These are phyloP conservation scores for Callaeas wilsoni DNA, from an alignment of 2,113 vertebrate genomes.

Conservation along the genomic window DNA sequence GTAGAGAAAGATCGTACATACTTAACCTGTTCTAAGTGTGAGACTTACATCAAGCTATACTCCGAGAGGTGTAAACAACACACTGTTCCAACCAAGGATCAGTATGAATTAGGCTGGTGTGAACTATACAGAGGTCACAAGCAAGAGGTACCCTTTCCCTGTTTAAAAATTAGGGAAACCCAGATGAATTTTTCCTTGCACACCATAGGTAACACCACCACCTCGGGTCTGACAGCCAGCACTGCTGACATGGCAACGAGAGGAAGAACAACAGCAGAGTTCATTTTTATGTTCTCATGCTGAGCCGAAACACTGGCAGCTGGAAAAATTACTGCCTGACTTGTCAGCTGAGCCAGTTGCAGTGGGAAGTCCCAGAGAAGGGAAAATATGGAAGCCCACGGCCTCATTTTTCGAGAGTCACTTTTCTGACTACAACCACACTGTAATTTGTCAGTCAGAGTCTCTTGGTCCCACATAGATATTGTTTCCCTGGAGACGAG, in stretches of 20 bases:
- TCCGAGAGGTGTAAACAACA: background rate
- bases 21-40: background rate
- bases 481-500: constrained; percentile 51
- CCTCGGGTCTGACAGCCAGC: fast-evolving
- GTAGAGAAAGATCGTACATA: background rate
- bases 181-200: background rate
- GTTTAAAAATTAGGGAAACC: background rate
- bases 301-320: background rate
- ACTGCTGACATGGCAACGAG: background rate
- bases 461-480: background rate
- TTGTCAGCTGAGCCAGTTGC: background rate
- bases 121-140: fast-evolving
- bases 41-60: background rate
- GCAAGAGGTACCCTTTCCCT: background rate
- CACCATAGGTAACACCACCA: fast-evolving
- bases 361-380: background rate
- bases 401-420: constrained; percentile 26
- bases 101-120: background rate
- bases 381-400: background rate
- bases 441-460: constrained; percentile 37
- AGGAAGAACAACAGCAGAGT: background rate
- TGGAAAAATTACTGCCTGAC: background rate
- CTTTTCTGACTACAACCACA: background rate
- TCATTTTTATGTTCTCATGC: background rate
- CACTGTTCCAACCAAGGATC: background rate